These are phyloP conservation scores for Bemisia tabaci DNA, from an alignment of 1,140 invertebrate genomes.

Conservation along the genomic window DNA sequence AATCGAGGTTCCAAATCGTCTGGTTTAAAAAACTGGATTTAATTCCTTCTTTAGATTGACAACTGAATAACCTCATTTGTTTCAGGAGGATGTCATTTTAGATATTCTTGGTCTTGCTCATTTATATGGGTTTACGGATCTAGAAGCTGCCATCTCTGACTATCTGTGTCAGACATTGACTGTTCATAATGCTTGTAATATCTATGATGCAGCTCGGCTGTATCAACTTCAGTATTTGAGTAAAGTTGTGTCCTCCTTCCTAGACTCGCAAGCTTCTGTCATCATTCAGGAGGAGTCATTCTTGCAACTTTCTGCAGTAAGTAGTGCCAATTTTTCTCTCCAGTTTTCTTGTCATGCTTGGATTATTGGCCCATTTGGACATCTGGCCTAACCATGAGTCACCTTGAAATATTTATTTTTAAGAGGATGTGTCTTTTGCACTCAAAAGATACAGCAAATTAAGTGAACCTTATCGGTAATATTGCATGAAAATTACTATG, in stretches of 20 bases:
- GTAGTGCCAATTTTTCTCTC: too few relatives aligned
- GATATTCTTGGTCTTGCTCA: constrained; percentile 82
- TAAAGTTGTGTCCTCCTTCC: constrained; percentile 51
- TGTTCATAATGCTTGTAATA: constrained; percentile 78
- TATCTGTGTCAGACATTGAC: constrained; percentile 79
- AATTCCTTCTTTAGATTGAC: background rate
- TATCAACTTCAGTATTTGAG: constrained; percentile 49
- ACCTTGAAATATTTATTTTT: too few relatives aligned
- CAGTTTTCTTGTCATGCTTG: too few relatives aligned
- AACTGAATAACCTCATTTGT: constrained; percentile 14
- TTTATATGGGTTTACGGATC: constrained; percentile 85
- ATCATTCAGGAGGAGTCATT: constrained; percentile 76
- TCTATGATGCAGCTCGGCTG: constrained; percentile 77
- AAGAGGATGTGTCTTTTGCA: too few relatives aligned
- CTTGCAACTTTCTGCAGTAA: constrained; percentile 65
- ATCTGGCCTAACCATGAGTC: too few relatives aligned
- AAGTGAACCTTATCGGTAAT: too few relatives aligned
- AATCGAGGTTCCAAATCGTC: background rate
- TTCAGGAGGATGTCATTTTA: constrained; percentile 64
- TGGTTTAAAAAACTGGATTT: constrained; percentile 1
- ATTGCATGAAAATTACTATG: too few relatives aligned
- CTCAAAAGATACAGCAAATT: too few relatives aligned
- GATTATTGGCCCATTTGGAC: too few relatives aligned
- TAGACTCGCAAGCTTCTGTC: constrained; percentile 75
- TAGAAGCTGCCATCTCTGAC: constrained; percentile 83